A percentile compares a stretch with the other conserved stretches of the same genome.
These are phyloP conservation scores for Macaria liturata DNA, from an alignment of 2,888 invertebrate genomes.

Conservation along the genomic window DNA sequence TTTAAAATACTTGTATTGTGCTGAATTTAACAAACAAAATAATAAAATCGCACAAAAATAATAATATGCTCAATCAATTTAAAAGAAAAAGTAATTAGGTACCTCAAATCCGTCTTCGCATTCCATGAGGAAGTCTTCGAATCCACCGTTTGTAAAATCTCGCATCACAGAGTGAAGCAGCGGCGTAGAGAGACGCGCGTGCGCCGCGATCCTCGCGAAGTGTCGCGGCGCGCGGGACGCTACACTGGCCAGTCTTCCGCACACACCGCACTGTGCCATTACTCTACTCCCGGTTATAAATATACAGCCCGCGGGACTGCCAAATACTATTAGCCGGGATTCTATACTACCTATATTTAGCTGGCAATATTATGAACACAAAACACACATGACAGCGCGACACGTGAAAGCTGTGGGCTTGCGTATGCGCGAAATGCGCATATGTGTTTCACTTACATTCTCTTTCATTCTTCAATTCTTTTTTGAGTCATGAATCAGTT, in stretches of 20 bases:
- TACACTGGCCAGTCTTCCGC: slow-evolving; percentile 47
- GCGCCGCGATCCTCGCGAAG: slow-evolving; percentile 44
- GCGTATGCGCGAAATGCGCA: too few species aligned
- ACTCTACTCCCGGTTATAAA: slow-evolving; percentile 67
- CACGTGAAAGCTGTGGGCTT: too few species aligned
- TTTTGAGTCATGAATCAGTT: too few species aligned
- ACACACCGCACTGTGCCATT: slow-evolving; percentile 65
- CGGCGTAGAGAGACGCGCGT: slow-evolving; percentile 36
- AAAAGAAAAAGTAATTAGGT: slow-evolving; percentile 31
- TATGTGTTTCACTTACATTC: too few species aligned
- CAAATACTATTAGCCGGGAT: slow-evolving; percentile 58
- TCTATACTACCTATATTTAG: slow-evolving; percentile 53
- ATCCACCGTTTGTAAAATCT: slow-evolving; percentile 56
- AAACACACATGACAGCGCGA: slow-evolving; percentile 14
- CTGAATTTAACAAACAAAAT: too few species aligned
- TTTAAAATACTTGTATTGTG: too few species aligned
- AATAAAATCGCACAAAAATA: too few species aligned
- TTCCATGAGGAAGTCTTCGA: slow-evolving; percentile 73
- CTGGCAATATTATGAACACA: slow-evolving; percentile 28
- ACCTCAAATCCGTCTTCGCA: slow-evolving; percentile 75
- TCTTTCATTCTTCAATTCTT: too few species aligned
- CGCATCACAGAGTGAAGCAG: slow-evolving; percentile 53
- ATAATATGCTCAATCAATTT: too few species aligned
- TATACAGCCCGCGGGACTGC: slow-evolving; percentile 63
- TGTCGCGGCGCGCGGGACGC: slow-evolving; percentile 13